Base-by-base conservation (phyloP, 2,888 invertebrate genomes). In the Seira musarum region DNA sequence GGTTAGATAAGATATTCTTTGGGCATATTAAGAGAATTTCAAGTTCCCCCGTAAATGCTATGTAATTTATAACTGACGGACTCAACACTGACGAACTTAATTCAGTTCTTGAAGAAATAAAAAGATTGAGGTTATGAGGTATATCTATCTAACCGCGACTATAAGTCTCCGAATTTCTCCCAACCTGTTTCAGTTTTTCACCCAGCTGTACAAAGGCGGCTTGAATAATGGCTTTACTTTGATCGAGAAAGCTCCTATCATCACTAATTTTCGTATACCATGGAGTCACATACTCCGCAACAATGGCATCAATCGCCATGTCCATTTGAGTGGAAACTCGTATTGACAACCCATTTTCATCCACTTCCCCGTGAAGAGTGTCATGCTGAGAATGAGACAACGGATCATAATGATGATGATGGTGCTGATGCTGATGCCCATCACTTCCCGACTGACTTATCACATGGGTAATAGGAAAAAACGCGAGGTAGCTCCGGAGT, bases 221-320 rank as follows among this genome's bases (percentile, higher is more conserved):
- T 82, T 89, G 89, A 19, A 91, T 84, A 67, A 91, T 87, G 35
- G 87, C 84, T 84, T 88, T 89, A 15, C 90, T 88, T 86, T 91
- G 90, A 1, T 87, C 86, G 1, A 89, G 87, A 86, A 91, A 91
- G 35, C 88, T 88, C 67, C 88, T 87, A 84, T 91, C 90, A 25
- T 87, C 87, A 83, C 90, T 91, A 68, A 91, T 89, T 82, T 89
- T 88, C 68, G 88, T 87, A 82, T 91, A 91, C 91, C 91, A 91
- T 77, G 89, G 89, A 46, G 87, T 88, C 71, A 91, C 88, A 84
- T 89, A 91, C 81, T 89, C 89, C n/a, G 87, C 84, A 68, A 91
- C 89, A 73, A 91, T 90, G 72, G 91, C 90, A 66, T 87, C 87
- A 17, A 89, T 87, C 64, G 91, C 90, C 86, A 74, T 60, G 66